These are phyloP conservation scores for Gambusia holbrooki DNA, from an alignment of 2,113 vertebrate genomes.

Conservation along the genomic window DNA sequence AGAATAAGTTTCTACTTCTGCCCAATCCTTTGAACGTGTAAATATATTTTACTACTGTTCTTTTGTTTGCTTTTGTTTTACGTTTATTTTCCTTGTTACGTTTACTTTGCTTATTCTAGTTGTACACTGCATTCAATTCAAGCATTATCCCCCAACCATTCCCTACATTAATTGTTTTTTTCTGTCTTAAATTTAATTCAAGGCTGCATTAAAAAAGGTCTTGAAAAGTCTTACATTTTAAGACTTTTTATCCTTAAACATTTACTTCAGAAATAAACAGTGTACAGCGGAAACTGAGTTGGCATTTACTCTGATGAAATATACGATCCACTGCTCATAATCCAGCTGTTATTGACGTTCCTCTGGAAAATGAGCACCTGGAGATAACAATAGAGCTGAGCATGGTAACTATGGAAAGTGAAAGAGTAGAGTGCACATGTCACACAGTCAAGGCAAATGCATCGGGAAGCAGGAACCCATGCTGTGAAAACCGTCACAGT, in stretches of 20 bases:
- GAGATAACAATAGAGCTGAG: slow-evolving; percentile 52
- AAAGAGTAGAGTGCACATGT: slow-evolving; percentile 46
- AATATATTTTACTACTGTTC: too few species aligned
- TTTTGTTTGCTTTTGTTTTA: too few species aligned
- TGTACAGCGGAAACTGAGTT: slow-evolving; percentile 19
- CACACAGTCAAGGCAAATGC: slow-evolving; percentile 38
- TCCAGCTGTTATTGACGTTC: slow-evolving; percentile 55
- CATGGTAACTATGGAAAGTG: slow-evolving; percentile 57
- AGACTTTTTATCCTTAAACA: neutral
- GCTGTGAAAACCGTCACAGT: slow-evolving; percentile 59
- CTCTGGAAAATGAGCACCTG: slow-evolving; percentile 51
- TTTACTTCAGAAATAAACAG: slow-evolving; percentile 26
- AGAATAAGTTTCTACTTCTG: too few species aligned
- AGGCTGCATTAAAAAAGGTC: too few species aligned
- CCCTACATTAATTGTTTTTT: too few species aligned
- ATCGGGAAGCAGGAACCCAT: slow-evolving; percentile 37
- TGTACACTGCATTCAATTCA: too few species aligned
- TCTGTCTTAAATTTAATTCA: too few species aligned
- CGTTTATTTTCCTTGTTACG: too few species aligned
- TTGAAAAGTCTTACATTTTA: too few species aligned
- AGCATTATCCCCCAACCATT: too few species aligned
- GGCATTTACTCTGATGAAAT: slow-evolving; percentile 49
- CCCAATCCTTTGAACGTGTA: too few species aligned
- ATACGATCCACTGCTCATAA: slow-evolving; percentile 23
- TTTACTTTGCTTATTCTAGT: too few species aligned